These are phyloP conservation scores for Equus quagga DNA, from an alignment of 2,113 vertebrate genomes.

Conservation along the genomic window DNA sequence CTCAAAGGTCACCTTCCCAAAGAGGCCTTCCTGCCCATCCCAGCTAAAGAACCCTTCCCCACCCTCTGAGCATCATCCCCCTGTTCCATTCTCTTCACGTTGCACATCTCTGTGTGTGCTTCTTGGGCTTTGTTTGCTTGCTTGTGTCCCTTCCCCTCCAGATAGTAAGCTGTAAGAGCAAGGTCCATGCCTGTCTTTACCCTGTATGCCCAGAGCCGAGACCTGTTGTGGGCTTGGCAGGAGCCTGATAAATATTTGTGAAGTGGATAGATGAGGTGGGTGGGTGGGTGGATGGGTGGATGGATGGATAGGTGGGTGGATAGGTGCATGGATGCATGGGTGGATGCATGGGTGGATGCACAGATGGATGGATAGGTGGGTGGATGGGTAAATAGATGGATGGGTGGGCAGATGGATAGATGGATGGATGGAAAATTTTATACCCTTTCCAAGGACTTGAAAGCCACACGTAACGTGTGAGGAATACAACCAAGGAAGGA, in stretches of 20 bases:
- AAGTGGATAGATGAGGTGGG: background rate
- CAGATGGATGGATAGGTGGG: background rate
- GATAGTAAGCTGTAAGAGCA: background rate
- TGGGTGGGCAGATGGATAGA: rapidly evolving
- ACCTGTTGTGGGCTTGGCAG: background rate
- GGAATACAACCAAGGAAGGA: background rate
- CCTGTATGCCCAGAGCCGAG: background rate
- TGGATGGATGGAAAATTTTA: background rate
- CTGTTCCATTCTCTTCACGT: background rate
- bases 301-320: background rate
- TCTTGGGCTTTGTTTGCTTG: background rate
- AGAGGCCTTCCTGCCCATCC: background rate
- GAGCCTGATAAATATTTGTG: background rate
- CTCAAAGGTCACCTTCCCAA: background rate
- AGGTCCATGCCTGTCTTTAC: background rate
- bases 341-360: background rate
- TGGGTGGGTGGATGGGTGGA: background rate
- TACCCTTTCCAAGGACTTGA: background rate
- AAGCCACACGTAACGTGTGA: background rate
- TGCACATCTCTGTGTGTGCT: background rate
- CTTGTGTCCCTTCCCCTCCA: too few relatives aligned
- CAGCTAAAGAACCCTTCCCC: background rate
- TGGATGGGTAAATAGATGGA: background rate
- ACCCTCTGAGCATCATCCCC: background rate
- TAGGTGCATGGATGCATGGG: too few relatives aligned